Conservation (phyloP, 2,797 vertebrate species). For the Phataginus tetradactyla region DNA sequence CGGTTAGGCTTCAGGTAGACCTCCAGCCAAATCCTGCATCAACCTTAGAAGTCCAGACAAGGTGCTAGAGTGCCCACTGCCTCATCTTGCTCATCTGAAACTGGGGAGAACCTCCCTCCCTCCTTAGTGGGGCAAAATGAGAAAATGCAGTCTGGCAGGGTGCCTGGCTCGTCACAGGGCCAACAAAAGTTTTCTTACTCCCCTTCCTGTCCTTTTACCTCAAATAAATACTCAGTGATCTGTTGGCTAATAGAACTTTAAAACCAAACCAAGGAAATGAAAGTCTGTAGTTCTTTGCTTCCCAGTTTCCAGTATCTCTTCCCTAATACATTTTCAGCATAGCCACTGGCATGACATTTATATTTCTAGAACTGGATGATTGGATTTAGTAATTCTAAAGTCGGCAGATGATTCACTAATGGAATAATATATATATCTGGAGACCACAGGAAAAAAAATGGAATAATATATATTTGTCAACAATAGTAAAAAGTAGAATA, state of each 20-base stretch:
- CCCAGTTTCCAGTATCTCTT: background rate
- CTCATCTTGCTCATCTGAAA: background rate
- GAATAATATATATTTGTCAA: background rate
- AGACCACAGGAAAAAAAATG: background rate
- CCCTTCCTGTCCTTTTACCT: background rate
- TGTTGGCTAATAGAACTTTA: background rate
- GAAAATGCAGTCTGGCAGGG: background rate
- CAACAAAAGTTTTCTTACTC: background rate
- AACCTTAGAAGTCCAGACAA: background rate
- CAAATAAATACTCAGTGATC: background rate
- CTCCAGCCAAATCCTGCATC: background rate
- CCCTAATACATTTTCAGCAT: background rate
- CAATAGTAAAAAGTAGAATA: background rate
- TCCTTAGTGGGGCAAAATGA: background rate
- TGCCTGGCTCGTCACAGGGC: background rate
- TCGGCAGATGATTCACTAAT: background rate
- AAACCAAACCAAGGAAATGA: background rate
- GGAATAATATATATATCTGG: background rate
- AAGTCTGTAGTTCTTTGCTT: background rate
- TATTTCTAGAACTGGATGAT: background rate
- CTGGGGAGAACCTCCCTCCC: background rate
- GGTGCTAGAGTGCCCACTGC: background rate
- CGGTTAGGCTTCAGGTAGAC: background rate
- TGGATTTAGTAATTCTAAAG: constrained; percentile 21
- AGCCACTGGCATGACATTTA: background rate